phyloP scores from a whole-genome alignment of 64 coral and sea anemone genomes.

The Montipora capricornis region DNA sequence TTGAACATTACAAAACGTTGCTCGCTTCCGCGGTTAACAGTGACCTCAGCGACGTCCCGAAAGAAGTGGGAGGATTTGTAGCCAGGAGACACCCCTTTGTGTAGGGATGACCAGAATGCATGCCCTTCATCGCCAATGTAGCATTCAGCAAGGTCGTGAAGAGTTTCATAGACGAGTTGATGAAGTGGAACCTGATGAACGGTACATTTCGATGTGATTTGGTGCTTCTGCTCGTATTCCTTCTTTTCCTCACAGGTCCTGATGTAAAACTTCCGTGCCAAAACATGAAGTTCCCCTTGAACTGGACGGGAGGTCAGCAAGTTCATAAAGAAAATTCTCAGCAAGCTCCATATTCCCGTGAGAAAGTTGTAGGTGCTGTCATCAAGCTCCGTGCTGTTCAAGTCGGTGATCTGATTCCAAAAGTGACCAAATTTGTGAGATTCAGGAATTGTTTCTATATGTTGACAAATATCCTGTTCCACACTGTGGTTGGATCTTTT shows the following conservation, averaged over 20 bases:
- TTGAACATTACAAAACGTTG: background rate
- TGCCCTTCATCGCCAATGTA: background rate
- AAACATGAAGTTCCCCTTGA: background rate
- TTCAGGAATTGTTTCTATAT: background rate
- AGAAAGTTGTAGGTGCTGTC: background rate
- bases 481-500: conserved; percentile 12
- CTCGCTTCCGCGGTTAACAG: background rate
- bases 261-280: conserved; percentile 26
- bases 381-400: conserved; percentile 10
- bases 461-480: conserved; percentile 23
- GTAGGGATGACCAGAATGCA: conserved; percentile 18
- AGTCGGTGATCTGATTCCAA: conserved; percentile 13
- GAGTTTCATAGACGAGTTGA: background rate
- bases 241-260: conserved; percentile 2
- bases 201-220: too few relatives aligned
- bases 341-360: background rate
- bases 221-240: background rate
- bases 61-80: background rate
- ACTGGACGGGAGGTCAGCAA: background rate
- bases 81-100: conserved; percentile 35
- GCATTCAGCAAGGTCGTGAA: conserved; percentile 6
- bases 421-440: background rate
- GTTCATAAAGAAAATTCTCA: background rate
- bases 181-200: background rate
- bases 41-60: background rate